A percentile compares a stretch with the other conserved stretches of the same genome.
Conservation (phyloP, 2,113 vertebrate species). For the Phylloscopus trochilus region DNA sequence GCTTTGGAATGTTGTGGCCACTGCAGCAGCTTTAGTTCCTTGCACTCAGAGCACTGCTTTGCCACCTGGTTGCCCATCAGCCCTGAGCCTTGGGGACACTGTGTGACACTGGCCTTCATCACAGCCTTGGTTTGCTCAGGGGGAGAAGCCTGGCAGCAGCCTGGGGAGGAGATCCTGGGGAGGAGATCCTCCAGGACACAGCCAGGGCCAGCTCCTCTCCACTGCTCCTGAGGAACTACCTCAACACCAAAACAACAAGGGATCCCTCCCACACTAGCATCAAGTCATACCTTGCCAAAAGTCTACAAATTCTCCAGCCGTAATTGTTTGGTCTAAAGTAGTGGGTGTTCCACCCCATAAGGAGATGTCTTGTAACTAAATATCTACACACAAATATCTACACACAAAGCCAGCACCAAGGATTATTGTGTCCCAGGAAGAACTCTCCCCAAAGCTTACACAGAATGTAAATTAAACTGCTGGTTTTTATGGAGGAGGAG, state of each 20-base stretch:
- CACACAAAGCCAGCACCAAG: not conserved
- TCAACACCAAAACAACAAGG: not conserved
- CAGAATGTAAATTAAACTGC: not conserved
- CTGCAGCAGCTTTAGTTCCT: not conserved
- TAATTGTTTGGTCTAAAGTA: not conserved
- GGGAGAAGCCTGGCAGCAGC: not conserved
- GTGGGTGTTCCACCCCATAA: not conserved
- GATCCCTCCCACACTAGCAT: not conserved
- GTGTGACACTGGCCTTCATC: not conserved
- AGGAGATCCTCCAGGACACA: not conserved
- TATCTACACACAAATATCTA: not conserved
- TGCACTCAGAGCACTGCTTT: rapidly evolving
- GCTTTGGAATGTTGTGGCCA: not conserved
- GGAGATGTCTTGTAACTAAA: not conserved
- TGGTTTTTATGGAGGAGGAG: not conserved
- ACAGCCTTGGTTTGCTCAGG: not conserved
- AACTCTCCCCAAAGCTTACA: not conserved
- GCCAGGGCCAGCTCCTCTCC: not conserved
- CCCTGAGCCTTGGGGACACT: not conserved
- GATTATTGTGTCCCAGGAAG: not conserved
- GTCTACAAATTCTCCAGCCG: not conserved
- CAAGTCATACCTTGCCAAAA: not conserved
- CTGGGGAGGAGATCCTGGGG: rapidly evolving
- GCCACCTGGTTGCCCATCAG: not conserved
- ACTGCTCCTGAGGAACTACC: not conserved